Evolutionary conservation across 2,113 vertebrate species (phyloP).

Genomic region (Propithecus coquereli): DNA sequence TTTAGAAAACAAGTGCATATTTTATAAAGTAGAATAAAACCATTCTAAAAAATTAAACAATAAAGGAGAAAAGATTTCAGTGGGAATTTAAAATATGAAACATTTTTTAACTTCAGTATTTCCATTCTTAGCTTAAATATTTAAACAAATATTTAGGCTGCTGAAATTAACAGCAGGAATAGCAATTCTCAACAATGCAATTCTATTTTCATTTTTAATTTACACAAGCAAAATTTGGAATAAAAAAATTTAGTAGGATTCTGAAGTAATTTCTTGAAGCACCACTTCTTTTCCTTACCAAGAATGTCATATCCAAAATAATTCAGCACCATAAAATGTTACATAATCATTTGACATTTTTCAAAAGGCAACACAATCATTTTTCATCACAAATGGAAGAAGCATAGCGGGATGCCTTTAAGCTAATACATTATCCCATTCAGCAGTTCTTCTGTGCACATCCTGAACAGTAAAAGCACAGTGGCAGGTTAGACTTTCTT

Average conservation of each 20-base stretch:
- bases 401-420: conserved; percentile 3
- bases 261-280: conserved; percentile 37
- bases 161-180: not conserved
- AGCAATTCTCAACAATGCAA: not conserved
- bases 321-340: conserved; percentile 48
- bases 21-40: not conserved
- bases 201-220: conserved; percentile 19
- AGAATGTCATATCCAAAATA: conserved; percentile 53
- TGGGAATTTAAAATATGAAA: not conserved
- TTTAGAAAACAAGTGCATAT: not conserved
- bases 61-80: not conserved
- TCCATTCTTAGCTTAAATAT: not conserved
- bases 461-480: conserved; percentile 4
- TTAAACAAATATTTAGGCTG: not conserved
- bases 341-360: conserved; percentile 61
- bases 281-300: conserved; percentile 11
- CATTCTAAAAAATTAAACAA: not conserved
- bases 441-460: not conserved
- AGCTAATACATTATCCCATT: not conserved
- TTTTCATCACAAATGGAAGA: conserved; percentile 45
- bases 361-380: conserved; percentile 42
- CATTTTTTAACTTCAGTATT: not conserved
- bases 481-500: not conserved
- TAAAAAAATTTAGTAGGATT: not conserved
- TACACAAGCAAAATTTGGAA: not conserved